These are phyloP conservation scores for Andrena cerasifolii DNA, from an alignment of 1,140 invertebrate species.

Conservation along the genomic window DNA sequence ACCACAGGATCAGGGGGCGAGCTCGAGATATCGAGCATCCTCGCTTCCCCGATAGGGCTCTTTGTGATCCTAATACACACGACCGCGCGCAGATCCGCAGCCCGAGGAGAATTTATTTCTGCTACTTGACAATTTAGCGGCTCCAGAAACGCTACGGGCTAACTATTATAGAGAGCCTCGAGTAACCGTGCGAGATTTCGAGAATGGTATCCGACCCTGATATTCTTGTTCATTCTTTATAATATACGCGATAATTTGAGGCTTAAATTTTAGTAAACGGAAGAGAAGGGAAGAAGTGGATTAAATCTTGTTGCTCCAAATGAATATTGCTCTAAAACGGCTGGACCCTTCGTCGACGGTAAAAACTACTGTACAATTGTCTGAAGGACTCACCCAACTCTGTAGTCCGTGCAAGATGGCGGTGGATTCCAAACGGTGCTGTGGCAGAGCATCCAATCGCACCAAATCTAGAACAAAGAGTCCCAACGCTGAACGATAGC, in stretches of 20 bases:
- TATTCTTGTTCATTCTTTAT: no score
- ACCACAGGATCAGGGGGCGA: conserved; percentile 48
- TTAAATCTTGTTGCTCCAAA: neutral
- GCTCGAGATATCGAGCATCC: conserved; percentile 45
- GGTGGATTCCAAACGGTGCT: conserved; percentile 93
- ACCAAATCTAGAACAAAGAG: conserved; percentile 87
- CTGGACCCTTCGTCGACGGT: neutral
- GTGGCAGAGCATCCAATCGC: conserved; percentile 95
- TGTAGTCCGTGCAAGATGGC: conserved; percentile 90
- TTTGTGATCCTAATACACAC: conserved; percentile 9
- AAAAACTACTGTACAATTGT: neutral
- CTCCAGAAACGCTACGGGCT: no score
- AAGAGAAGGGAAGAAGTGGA: neutral
- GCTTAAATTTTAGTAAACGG: neutral
- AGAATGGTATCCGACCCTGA: no score
- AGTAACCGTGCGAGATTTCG: no score
- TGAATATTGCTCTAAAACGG: neutral
- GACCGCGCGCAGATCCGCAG: neutral
- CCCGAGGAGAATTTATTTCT: conserved; percentile 21
- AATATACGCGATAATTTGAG: no score
- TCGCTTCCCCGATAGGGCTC: neutral
- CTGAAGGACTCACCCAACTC: conserved; percentile 87
- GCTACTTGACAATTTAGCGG: no score
- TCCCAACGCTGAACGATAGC: neutral
- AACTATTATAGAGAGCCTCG: no score